Percentiles rank a stretch among this genome's conserved stretches.
Conservation (phyloP, 1,140 invertebrate genomes). For the Tetragonula clypearis region DNA sequence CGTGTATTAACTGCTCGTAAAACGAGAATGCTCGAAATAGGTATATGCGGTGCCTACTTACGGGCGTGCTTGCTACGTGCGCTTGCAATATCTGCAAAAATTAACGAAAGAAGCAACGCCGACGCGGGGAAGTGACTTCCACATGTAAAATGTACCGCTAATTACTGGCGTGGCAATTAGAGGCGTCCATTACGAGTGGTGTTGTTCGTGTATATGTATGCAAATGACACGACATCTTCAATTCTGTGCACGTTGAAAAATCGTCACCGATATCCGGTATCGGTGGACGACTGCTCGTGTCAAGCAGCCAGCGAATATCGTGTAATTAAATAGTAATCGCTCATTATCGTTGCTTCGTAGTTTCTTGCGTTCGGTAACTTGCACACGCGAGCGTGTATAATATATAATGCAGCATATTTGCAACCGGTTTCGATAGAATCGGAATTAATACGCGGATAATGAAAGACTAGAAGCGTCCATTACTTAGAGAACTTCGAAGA, state of each 20-base stretch:
- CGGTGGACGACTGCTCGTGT: not conserved
- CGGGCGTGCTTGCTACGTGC: not conserved
- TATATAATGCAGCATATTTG: not conserved
- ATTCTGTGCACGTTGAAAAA: slow-evolving; percentile 51
- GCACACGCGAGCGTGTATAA: not conserved
- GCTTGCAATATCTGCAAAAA: not conserved
- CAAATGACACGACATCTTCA: slow-evolving; percentile 35
- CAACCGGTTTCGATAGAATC: slow-evolving; percentile 36
- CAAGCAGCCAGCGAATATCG: slow-evolving; percentile 19
- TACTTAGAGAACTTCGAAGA: not conserved
- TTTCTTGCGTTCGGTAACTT: not conserved
- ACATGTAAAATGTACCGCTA: not conserved
- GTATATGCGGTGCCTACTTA: not conserved
- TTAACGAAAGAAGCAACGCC: not conserved
- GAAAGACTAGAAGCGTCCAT: not conserved
- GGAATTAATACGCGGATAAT: not conserved
- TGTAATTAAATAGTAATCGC: slow-evolving; percentile 61
- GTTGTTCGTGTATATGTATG: slow-evolving; percentile 1
- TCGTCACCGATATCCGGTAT: slow-evolving; percentile 57
- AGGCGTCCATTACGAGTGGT: slow-evolving; percentile 31
- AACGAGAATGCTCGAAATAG: not conserved
- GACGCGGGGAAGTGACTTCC: not conserved
- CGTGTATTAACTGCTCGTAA: no score
- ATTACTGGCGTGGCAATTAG: slow-evolving; percentile 41
- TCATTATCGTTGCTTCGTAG: slow-evolving; percentile 43